Evolutionary conservation across 2,888 invertebrate species (phyloP).

Genomic region (Caenorhabditis panamensis): DNA sequence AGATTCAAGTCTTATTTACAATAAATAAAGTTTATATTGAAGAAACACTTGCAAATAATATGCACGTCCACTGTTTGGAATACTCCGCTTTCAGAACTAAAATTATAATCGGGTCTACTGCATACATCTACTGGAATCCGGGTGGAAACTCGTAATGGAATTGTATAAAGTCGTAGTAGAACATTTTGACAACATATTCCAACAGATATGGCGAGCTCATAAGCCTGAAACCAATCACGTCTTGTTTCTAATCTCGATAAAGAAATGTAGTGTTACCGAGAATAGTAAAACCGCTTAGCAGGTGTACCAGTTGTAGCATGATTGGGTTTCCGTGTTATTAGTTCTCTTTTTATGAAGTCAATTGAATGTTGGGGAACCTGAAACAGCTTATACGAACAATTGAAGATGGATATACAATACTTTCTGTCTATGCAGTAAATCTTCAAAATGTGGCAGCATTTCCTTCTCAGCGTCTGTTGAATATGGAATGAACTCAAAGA

Average conservation of each 20-base stretch:
- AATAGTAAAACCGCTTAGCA: constrained; percentile 34
- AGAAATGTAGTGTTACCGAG: constrained; percentile 9
- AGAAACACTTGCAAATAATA: neutral
- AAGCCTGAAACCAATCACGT: constrained; percentile 34
- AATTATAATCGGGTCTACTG: no score
- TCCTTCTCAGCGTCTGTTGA: constrained; percentile 53
- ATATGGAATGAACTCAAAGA: constrained; percentile 59
- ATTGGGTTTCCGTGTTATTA: constrained; percentile 17
- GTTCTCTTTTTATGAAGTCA: constrained; percentile 30
- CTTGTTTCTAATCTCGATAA: neutral
- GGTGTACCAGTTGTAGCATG: constrained; percentile 38
- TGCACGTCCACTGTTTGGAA: no score
- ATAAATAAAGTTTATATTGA: neutral
- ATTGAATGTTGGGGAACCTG: constrained; percentile 44
- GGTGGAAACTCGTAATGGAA: constrained; percentile 71
- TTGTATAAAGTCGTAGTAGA: constrained; percentile 72
- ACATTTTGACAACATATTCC: constrained; percentile 77
- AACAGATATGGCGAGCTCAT: constrained; percentile 72
- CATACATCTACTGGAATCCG: constrained; percentile 44
- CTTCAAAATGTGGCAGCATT: constrained; percentile 48
- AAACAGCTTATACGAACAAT: constrained; percentile 3
- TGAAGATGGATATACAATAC: no score
- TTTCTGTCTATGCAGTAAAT: constrained; percentile 43
- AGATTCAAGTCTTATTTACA: neutral
- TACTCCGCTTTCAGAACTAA: no score